Conservation (phyloP, 2,797 vertebrate species). For the Gymnoscopelus braueri region DNA sequence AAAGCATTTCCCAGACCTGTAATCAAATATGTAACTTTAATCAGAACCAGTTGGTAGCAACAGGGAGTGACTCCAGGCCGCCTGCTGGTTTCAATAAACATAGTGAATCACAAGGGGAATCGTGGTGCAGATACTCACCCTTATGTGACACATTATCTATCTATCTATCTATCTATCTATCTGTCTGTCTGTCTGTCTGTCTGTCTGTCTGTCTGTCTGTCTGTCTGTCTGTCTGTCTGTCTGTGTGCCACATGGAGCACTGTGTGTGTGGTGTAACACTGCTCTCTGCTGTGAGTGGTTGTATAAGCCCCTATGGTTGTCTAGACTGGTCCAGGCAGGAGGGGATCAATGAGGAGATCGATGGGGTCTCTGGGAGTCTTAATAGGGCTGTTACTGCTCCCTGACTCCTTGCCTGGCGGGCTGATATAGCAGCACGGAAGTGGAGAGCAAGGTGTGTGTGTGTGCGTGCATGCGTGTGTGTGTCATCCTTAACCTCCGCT, state of each 20-base stretch:
- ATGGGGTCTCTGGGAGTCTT: conserved; percentile 78
- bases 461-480: conserved; percentile 6
- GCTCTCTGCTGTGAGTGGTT: conserved; percentile 57
- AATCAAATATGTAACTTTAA: conserved; percentile 48
- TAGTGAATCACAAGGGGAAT: conserved; percentile 36
- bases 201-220: not conserved
- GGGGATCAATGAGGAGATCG: conserved; percentile 78
- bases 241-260: not conserved
- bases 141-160: conserved; percentile 42
- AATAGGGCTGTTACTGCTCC: conserved; percentile 79
- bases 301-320: conserved; percentile 65
- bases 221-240: not conserved
- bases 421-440: conserved; percentile 61
- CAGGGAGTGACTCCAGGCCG: conserved; percentile 34
- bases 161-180: not conserved
- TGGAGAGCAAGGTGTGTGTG: conserved; percentile 2
- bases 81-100: conserved; percentile 59
- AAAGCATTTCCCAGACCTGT: conserved; percentile 20
- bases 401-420: conserved; percentile 71
- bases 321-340: conserved; percentile 64
- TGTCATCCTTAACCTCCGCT: conserved; percentile 41
- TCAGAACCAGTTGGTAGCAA: conserved; percentile 46
- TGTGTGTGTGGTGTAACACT: conserved; percentile 47
- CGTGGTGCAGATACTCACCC: conserved; percentile 37
- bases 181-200: not conserved